A percentile compares a stretch with the other conserved stretches of the same genome.
phyloP scores from a whole-genome alignment of 2,113 vertebrate genomes.

The Boleophthalmus pectinirostris region DNA sequence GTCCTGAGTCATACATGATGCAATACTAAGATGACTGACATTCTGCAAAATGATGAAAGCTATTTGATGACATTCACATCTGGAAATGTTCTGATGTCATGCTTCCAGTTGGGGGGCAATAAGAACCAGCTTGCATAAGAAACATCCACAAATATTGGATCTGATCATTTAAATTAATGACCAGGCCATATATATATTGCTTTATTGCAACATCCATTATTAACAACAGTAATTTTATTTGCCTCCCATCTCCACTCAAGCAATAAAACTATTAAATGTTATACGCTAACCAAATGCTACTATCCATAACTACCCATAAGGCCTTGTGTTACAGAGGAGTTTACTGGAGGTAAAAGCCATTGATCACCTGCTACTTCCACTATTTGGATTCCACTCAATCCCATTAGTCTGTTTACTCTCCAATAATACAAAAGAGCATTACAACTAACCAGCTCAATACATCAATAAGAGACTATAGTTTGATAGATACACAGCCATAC shows the following conservation, averaged over 20 bases:
- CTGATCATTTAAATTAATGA: neutral
- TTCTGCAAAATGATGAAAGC: neutral
- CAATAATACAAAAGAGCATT: conserved; percentile 24
- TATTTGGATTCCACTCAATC: conserved; percentile 67
- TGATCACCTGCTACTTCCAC: conserved; percentile 62
- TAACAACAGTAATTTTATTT: too few species aligned
- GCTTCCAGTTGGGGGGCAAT: neutral
- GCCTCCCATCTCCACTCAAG: too few species aligned
- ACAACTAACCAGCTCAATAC: conserved; percentile 34
- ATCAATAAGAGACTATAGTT: neutral
- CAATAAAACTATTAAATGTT: too few species aligned
- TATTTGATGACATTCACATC: neutral
- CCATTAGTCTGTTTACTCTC: conserved; percentile 62
- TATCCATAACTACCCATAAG: too few species aligned
- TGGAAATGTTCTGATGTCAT: neutral
- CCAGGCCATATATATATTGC: neutral
- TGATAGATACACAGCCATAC: neutral
- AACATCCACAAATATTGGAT: neutral
- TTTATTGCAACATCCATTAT: neutral
- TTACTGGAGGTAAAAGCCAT: conserved; percentile 52
- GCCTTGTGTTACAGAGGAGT: neutral
- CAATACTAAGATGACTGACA: neutral
- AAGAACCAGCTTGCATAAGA: neutral
- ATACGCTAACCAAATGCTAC: too few species aligned
- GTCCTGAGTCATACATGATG: too few species aligned